These are phyloP conservation scores for Perccottus glenii DNA, from an alignment of 2,113 vertebrate species.

Conservation along the genomic window DNA sequence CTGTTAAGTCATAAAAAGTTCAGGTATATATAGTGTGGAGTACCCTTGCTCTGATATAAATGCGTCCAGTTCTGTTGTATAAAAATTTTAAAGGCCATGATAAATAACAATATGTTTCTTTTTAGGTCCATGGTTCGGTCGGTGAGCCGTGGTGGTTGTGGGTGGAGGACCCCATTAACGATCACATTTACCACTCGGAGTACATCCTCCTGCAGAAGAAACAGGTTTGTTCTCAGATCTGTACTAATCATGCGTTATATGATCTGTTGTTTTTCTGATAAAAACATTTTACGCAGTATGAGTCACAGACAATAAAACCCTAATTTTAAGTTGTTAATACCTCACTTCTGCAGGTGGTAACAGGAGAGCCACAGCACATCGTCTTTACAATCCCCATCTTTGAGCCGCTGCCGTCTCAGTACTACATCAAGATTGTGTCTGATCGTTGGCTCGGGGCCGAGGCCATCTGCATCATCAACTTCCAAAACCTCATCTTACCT, in stretches of 20 bases:
- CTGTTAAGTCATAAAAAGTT: no score
- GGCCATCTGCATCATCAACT: slow-evolving; percentile 95
- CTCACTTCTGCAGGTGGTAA: slow-evolving; percentile 81
- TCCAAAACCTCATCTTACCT: slow-evolving; percentile 96
- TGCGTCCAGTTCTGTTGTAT: no score
- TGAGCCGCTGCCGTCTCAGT: slow-evolving; percentile 95
- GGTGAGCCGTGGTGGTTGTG: slow-evolving; percentile 99
- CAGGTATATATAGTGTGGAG: no score
- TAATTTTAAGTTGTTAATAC: background rate
- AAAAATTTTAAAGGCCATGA: no score
- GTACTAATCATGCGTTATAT: no score
- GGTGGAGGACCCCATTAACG: slow-evolving; percentile 97
- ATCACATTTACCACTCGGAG: slow-evolving; percentile 99
- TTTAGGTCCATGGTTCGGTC: slow-evolving; percentile 92
- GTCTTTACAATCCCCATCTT: slow-evolving; percentile 99
- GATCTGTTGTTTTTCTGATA: no score
- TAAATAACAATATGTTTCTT: background rate
- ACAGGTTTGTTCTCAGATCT: slow-evolving; percentile 78
- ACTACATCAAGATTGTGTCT: slow-evolving; percentile 95
- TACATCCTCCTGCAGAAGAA: slow-evolving; percentile 98
- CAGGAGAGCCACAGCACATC: slow-evolving; percentile 87
- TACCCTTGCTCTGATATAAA: no score
- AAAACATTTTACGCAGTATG: no score
- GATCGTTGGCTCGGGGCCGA: slow-evolving; percentile 97
- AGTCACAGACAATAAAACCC: background rate